Percentiles rank a stretch among this genome's conserved stretches.
Evolutionary conservation across 2,797 vertebrate species (phyloP).

Genomic region (Onychomys leucogaster): DNA sequence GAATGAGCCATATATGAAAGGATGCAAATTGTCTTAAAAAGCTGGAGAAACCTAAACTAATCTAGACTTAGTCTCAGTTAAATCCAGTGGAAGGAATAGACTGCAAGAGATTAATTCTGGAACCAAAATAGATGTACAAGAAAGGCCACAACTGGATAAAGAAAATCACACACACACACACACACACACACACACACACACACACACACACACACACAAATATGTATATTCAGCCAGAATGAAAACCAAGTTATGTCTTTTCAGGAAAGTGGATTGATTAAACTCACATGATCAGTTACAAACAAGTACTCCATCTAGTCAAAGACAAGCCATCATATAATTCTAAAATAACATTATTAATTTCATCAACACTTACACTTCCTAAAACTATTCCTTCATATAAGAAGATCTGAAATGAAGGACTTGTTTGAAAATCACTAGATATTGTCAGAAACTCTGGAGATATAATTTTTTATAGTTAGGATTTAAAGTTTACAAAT

Average conservation of each 20-base stretch:
- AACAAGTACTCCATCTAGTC: not conserved
- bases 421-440: conserved; percentile 35
- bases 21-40: not conserved
- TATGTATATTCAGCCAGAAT: not conserved
- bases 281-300: conserved; percentile 15
- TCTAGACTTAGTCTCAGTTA: not conserved
- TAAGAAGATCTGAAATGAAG: not conserved
- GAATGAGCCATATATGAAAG: not conserved
- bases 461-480: conserved; percentile 14
- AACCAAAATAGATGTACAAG: not conserved
- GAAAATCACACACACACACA: not conserved
- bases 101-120: not conserved
- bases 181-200: not conserved
- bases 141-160: not conserved
- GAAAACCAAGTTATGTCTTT: not conserved
- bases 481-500: conserved; percentile 25
- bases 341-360: conserved; percentile 60
- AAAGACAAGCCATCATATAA: conserved; percentile 33
- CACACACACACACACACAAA: not conserved
- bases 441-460: not conserved
- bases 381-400: not conserved
- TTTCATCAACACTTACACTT: conserved; percentile 34
- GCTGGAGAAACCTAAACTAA: not conserved
- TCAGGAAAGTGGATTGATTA: conserved; percentile 6
- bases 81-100: not conserved